Base-by-base conservation (phyloP, 2,797 vertebrate genomes). In the Psittacula derbiana region DNA sequence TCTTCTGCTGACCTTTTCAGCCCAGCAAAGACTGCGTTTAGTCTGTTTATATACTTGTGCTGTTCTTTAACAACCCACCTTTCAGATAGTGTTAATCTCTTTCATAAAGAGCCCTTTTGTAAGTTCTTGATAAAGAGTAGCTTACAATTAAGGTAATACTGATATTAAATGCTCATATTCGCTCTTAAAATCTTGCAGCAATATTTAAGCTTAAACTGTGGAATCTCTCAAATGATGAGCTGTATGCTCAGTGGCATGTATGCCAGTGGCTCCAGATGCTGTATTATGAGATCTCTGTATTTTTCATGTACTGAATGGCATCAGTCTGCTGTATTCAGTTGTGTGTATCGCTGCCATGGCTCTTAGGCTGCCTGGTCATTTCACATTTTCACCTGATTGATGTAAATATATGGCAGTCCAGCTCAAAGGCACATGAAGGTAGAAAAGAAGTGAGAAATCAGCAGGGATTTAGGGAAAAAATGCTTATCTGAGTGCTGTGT, bases 241-340 rank as follows among this genome's bases (percentile, higher is more conserved):
- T 58, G 6, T 38, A 2, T 58, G 18, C 21, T 65, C 44, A 19
- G 33, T 65, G 81, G 7, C 19, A 5, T 28, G 16, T 36, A 3
- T 47, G 33, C 36, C 55, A 25, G 31, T 67, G 75, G 41, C 46
- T 74, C 66, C 36, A 57, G 10, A 1, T 85, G 72, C 30, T 33
- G 3, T 40, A 1, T 66, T 61, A 2, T 12, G 4, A n/a, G 23
- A 58, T 33, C 31, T 79, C 36, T 72, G 6, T 53, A 3, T 44
- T 49, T 83, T 71, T 73, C 30, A 46, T 16, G 10, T 33, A 58
- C 23, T 86, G 75, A 30, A 12, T 19, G 44, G 10, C 57, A 44
- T 71, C 1, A 1, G 0, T 76, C 10, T 41, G 55, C 23, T 52
- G 3, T 44, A 7, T 60, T 13, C 17, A 11, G 1, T 36, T 44